Evolutionary conservation across 1,140 invertebrate species (phyloP), one percentile per base, ranked within the genome.

Genomic region (Diprion similis): DNA sequence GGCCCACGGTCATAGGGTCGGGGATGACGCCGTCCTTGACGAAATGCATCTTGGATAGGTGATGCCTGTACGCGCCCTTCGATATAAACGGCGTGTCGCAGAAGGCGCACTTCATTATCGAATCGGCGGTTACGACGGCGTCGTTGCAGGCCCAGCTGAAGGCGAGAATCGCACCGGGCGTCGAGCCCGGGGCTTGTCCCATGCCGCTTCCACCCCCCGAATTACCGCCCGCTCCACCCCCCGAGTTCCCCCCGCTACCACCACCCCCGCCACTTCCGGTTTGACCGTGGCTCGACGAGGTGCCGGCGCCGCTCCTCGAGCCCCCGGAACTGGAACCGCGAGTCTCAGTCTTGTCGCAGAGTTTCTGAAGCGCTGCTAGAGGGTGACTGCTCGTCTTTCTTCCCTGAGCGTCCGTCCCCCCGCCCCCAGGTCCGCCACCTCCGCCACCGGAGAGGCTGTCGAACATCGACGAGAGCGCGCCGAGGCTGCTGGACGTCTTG

Each of bases 61-160:
- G 97, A 87, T 98, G 97, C 78, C 97, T 92, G 87, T 98, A 99
- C 1, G 97, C 97, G 46, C 97, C 97, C 87, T 98, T 98, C 1
- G 97, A 98, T 71, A 97, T 96, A 85, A 99, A 98, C 10, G 96
- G 95, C 17, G 97, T 97, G 87, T 98, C 97, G 89, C 97, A 99
- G 79, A 98, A 96, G 18, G 97, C 95, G 88, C 97, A 98, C 85
- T 98, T 98, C 92, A 98, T 96, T 64, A 96, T 94, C 13, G 95
- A 95, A 79, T 95, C 94, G 1, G 92, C 91, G 1, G 94, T 95
- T 73, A 96, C 92, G 4, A 96, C 94, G 0, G 95, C 95, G 82
- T 97, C 96, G 82, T 96, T 97, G 86, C 95, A 97, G 11, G 96
- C 96, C 96, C 96, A 97, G 83, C 95, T 97, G 83, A 97, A 97